Evolutionary conservation across 2,113 vertebrate genomes (phyloP).

Genomic region (Mastomys coucha): DNA sequence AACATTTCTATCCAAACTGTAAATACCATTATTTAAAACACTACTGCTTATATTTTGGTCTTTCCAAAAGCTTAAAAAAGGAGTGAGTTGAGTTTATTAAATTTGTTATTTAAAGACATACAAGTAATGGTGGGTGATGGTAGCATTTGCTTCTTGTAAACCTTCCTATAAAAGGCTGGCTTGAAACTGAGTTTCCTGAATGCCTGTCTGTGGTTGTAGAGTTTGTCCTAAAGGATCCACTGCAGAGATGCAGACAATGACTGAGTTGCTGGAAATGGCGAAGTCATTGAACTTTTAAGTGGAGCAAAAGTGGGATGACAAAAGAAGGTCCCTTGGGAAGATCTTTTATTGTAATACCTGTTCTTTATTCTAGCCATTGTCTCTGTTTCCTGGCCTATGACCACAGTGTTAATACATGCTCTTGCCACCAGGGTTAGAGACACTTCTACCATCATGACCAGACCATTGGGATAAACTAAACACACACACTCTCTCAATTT

Average conservation of each 20-base stretch:
- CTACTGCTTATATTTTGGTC: neutral
- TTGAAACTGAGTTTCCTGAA: too few relatives aligned
- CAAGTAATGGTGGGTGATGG: too few relatives aligned
- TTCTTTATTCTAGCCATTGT: neutral
- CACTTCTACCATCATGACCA: too few relatives aligned
- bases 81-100: too few relatives aligned
- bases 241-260: neutral
- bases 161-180: neutral
- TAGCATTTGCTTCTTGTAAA: too few relatives aligned
- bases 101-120: too few relatives aligned
- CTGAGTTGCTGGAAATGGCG: neutral
- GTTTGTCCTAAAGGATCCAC: neutral
- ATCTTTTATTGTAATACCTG: neutral
- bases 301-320: neutral
- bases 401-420: neutral
- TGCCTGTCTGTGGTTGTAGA: neutral
- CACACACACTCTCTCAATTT: neutral
- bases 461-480: neutral
- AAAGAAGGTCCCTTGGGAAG: neutral
- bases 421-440: neutral
- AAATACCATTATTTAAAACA: neutral
- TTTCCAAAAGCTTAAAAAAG: too few relatives aligned
- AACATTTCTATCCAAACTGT: neutral
- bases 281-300: neutral
- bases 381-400: neutral